Percentiles rank a stretch among this genome's conserved stretches.
phyloP scores from a whole-genome alignment of 2,113 vertebrate species.

The Glareola pratincola region DNA sequence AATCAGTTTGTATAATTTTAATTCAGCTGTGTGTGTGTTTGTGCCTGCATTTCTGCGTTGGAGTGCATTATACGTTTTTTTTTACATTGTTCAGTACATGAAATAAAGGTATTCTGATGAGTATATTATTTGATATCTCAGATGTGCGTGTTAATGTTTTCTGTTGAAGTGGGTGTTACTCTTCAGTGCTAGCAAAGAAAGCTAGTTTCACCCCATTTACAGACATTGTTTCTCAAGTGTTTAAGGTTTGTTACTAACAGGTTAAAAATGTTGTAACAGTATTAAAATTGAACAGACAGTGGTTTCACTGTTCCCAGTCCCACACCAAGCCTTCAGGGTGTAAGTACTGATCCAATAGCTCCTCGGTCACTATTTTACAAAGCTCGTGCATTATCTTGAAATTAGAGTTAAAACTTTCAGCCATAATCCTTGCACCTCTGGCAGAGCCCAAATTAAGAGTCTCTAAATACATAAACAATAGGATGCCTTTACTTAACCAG shows the following conservation, averaged over 20 bases:
- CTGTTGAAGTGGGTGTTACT: too few relatives aligned
- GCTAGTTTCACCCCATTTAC: background rate
- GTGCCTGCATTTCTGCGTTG: fast-evolving
- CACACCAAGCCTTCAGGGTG: background rate
- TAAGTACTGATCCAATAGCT: background rate
- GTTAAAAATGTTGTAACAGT: too few relatives aligned
- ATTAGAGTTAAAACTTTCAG: background rate
- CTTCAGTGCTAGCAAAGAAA: background rate
- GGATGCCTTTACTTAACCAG: background rate
- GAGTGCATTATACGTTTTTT: fast-evolving
- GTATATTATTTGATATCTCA: background rate
- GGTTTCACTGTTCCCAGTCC: background rate
- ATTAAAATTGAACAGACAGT: too few relatives aligned
- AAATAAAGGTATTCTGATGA: background rate
- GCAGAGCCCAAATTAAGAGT: background rate
- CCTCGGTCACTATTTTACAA: background rate
- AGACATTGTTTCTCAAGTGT: background rate
- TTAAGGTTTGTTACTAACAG: background rate
- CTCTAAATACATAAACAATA: background rate
- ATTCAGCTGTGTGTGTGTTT: background rate
- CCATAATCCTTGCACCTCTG: background rate
- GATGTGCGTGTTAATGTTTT: background rate
- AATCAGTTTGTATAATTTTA: background rate
- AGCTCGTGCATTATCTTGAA: background rate
- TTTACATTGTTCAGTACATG: background rate